Conservation (phyloP, 2,888 invertebrate genomes). For the Melanchra persicariae region DNA sequence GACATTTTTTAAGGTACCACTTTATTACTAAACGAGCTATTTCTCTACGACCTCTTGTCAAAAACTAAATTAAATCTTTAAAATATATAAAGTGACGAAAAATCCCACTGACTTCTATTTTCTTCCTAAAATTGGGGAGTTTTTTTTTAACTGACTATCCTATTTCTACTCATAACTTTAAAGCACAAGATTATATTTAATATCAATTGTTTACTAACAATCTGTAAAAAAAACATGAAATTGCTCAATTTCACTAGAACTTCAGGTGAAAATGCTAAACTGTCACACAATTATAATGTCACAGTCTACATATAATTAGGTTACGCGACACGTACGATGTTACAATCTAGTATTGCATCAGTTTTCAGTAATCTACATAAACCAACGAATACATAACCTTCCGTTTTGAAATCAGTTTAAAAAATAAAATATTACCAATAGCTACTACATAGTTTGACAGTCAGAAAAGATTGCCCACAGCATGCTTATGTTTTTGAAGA, state of each 20-base stretch:
- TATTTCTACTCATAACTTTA: conserved; percentile 4
- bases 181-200: neutral
- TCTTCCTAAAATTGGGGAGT: conserved; percentile 6
- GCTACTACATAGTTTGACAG: neutral
- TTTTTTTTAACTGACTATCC: conserved; percentile 10
- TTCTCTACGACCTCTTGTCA: conserved; percentile 30
- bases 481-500: too few species aligned
- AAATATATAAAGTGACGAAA: conserved; percentile 28
- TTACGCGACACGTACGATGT: conserved; percentile 39
- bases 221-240: conserved; percentile 30
- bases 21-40: conserved; percentile 23
- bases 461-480: too few species aligned
- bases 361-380: conserved; percentile 37
- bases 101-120: neutral
- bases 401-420: neutral
- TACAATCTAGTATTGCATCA: conserved; percentile 54
- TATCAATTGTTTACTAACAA: conserved; percentile 5
- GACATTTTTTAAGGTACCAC: conserved; percentile 16
- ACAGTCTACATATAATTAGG: conserved; percentile 23
- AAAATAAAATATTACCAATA: too few species aligned
- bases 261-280: neutral
- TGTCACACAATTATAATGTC: conserved; percentile 8
- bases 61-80: conserved; percentile 19
- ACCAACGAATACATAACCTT: neutral
- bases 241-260: conserved; percentile 58